phyloP scores from a whole-genome alignment of 1,140 invertebrate genomes.

The Fragariocoptes setiger region DNA sequence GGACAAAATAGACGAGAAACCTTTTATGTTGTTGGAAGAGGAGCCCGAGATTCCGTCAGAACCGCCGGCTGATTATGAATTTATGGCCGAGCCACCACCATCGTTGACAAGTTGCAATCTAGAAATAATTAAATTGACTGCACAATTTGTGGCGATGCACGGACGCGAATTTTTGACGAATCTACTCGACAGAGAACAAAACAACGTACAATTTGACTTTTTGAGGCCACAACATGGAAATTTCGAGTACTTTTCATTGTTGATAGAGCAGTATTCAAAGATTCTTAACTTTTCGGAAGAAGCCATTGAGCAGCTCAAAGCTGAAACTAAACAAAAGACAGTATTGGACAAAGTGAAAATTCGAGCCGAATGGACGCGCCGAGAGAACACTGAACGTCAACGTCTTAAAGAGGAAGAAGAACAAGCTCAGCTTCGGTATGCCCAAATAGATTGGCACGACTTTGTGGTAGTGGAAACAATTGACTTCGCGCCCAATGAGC shows the following conservation, averaged over 20 bases:
- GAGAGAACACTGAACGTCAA: constrained; percentile 60
- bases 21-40: constrained; percentile 32
- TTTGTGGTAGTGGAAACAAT: constrained; percentile 99
- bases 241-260: constrained; percentile 91
- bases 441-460: constrained; percentile 98
- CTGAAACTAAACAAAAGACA: constrained; percentile 35
- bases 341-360: constrained; percentile 61
- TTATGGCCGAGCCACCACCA: constrained; percentile 67
- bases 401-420: constrained; percentile 80
- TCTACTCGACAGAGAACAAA: constrained; percentile 85
- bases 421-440: constrained; percentile 74
- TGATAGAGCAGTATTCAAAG: constrained; percentile 93
- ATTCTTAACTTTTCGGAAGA: constrained; percentile 75
- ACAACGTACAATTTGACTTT: constrained; percentile 98
- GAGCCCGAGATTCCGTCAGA: constrained; percentile 71
- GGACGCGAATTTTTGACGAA: constrained; percentile 89
- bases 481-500: constrained; percentile 85
- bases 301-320: constrained; percentile 38
- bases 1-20: constrained; percentile 35
- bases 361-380: constrained; percentile 74
- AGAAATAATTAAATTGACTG: constrained; percentile 90
- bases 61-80: constrained; percentile 82
- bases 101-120: constrained; percentile 94
- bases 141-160: constrained; percentile 93
- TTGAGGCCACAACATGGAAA: constrained; percentile 86